These are phyloP conservation scores for Megalopta genalis DNA, from an alignment of 1,140 invertebrate species.

Conservation along the genomic window DNA sequence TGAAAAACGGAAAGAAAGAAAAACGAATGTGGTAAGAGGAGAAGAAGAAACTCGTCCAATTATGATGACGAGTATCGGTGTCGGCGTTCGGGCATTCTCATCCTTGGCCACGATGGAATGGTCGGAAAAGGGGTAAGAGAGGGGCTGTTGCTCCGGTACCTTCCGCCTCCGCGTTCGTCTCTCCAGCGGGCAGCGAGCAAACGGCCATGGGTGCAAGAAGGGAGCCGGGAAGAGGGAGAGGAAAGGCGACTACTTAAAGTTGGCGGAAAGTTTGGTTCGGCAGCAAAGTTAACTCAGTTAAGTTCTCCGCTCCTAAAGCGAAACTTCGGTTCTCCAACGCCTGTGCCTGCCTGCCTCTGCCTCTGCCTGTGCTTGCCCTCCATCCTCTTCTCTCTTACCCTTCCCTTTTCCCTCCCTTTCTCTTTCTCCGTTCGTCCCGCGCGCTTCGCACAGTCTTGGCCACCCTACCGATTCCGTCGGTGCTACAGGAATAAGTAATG, in stretches of 20 bases:
- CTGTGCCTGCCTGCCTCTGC: conserved; percentile 42
- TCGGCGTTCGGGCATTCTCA: conserved; percentile 62
- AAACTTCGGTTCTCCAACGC: conserved; percentile 75
- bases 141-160: conserved; percentile 55
- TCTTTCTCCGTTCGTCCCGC: conserved; percentile 21
- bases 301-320: conserved; percentile 77
- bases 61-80: conserved; percentile 63
- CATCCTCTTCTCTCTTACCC: conserved; percentile 47
- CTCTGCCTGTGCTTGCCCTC: conserved; percentile 36
- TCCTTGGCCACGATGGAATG: conserved; percentile 49
- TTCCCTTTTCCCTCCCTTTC: conserved; percentile 31
- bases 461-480: conserved; percentile 39
- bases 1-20: conserved; percentile 19
- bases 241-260: conserved; percentile 78
- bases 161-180: conserved; percentile 52
- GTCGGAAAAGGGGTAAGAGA: conserved; percentile 34
- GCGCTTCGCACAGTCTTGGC: conserved; percentile 22
- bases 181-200: conserved; percentile 52
- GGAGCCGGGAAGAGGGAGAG: conserved; percentile 16
- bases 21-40: conserved; percentile 16
- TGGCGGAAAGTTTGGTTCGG: conserved; percentile 78
- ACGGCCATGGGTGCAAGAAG: conserved; percentile 45
- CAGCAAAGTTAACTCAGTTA: conserved; percentile 81
- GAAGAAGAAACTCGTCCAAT: conserved; percentile 63
- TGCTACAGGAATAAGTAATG: conserved; percentile 59